These are phyloP conservation scores for Falco columbarius DNA, from an alignment of 2,797 vertebrate genomes.

Conservation along the genomic window DNA sequence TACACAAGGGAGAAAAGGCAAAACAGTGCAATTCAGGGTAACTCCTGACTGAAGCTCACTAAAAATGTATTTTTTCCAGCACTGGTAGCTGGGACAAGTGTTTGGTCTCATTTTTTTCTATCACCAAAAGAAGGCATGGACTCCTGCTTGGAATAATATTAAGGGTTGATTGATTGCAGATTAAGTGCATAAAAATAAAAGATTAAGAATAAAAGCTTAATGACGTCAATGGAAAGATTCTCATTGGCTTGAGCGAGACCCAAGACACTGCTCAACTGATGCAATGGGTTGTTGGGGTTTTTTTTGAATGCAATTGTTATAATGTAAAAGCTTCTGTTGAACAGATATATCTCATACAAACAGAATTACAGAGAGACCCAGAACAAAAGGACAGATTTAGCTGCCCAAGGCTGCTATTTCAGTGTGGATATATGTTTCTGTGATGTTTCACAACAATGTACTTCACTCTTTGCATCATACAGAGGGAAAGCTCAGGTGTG, in stretches of 20 bases:
- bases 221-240: constrained; percentile 64
- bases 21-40: not conserved
- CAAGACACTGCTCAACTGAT: not conserved
- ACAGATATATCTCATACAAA: constrained; percentile 5
- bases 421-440: fast-evolving
- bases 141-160: not conserved
- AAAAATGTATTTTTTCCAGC: not conserved
- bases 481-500: not conserved
- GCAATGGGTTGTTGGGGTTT: not conserved
- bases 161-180: constrained; percentile 52
- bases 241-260: constrained; percentile 16
- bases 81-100: not conserved
- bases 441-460: not conserved
- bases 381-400: not conserved
- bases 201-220: constrained; percentile 44
- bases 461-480: not conserved
- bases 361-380: not conserved
- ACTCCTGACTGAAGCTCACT: not conserved
- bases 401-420: not conserved
- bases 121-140: constrained; percentile 37
- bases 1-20: not conserved
- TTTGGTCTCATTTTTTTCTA: not conserved
- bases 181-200: not conserved
- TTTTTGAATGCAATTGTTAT: constrained; percentile 15
- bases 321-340: constrained; percentile 16